Conservation (phyloP, 2,797 vertebrate genomes). For the Allobates femoralis region DNA sequence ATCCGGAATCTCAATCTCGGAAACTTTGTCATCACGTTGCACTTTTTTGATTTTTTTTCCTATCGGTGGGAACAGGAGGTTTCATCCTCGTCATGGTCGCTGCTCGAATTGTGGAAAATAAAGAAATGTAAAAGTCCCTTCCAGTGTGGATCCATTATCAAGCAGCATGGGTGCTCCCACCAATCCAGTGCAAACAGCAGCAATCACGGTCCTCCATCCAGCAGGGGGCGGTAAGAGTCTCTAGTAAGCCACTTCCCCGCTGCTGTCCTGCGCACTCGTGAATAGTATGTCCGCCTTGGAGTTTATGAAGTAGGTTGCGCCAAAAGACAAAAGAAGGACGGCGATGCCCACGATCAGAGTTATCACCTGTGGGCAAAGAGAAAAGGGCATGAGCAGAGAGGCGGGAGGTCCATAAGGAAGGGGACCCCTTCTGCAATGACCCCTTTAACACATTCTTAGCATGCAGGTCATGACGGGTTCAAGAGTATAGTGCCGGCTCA, state of each 20-base stretch:
- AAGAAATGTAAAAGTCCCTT: conserved; percentile 2
- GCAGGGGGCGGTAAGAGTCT: conserved; percentile 21
- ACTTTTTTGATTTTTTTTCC: no score
- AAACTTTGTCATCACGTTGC: neutral
- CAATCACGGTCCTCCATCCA: neutral
- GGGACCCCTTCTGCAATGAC: no score
- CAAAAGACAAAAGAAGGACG: conserved; percentile 82
- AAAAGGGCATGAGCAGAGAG: neutral
- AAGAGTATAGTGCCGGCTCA: no score
- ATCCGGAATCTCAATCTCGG: neutral
- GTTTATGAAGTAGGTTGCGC: conserved; percentile 87
- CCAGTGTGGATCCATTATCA: conserved; percentile 46
- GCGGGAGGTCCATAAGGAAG: no score
- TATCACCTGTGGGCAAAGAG: conserved; percentile 77
- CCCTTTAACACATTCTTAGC: no score
- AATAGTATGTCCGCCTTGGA: conserved; percentile 91
- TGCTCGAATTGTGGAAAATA: neutral
- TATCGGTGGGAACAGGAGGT: neutral
- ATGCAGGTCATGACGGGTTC: no score
- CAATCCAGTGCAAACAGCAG: conserved; percentile 46
- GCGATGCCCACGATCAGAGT: conserved; percentile 84
- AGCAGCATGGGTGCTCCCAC: conserved; percentile 24
- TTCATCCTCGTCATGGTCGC: neutral
- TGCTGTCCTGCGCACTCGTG: conserved; percentile 78
- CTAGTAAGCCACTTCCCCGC: conserved; percentile 86